phyloP scores from a whole-genome alignment of 2,888 invertebrate genomes.

The Crossocerus cetratus region DNA sequence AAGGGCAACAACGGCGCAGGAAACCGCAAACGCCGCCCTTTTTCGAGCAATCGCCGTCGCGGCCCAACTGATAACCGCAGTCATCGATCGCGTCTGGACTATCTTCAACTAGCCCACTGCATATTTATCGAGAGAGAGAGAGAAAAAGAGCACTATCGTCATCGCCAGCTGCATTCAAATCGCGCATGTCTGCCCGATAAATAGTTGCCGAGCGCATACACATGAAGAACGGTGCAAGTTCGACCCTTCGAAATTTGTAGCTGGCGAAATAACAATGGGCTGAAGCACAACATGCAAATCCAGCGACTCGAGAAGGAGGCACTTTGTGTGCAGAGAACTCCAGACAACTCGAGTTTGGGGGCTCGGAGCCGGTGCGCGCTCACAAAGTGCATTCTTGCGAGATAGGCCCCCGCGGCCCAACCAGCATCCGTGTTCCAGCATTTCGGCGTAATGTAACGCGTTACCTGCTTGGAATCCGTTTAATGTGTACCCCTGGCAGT shows the following conservation, averaged over 20 bases:
- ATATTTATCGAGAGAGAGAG: too few relatives aligned
- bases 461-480: not conserved
- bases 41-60: constrained; percentile 22
- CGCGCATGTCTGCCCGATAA: not conserved
- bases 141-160: not conserved
- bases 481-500: not conserved
- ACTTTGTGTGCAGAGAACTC: not conserved
- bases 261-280: too few relatives aligned
- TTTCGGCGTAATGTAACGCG: not conserved
- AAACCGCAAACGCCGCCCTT: not conserved
- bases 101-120: constrained; percentile 22
- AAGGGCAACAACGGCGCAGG: constrained; percentile 1
- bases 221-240: too few relatives aligned
- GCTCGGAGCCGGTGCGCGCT: not conserved
- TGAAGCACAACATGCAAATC: too few relatives aligned
- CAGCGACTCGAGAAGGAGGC: not conserved
- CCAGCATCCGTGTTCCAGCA: not conserved
- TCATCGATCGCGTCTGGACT: constrained; percentile 38
- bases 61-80: constrained; percentile 33
- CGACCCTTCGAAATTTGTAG: too few relatives aligned
- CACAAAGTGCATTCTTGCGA: constrained; percentile 3
- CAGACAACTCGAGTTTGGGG: not conserved
- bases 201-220: too few relatives aligned
- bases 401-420: not conserved
- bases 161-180: not conserved